Conservation (phyloP, 2,797 vertebrate genomes). For the Pseudochromis fuscus region DNA sequence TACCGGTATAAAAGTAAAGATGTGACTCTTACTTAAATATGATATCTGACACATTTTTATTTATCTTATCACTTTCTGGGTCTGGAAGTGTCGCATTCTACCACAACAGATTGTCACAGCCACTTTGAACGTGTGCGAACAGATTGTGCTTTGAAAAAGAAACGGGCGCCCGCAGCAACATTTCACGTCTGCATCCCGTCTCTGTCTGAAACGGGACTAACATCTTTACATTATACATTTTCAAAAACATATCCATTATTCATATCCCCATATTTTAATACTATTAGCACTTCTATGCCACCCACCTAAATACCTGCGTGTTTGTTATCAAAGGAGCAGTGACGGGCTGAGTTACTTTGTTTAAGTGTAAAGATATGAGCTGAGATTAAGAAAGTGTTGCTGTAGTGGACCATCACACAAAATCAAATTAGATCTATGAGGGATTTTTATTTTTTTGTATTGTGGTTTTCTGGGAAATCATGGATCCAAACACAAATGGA, state of each 20-base stretch:
- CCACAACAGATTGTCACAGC: constrained; percentile 80
- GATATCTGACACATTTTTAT: constrained; percentile 77
- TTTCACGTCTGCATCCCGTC: constrained; percentile 80
- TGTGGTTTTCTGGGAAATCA: constrained; percentile 15
- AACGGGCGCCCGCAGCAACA: constrained; percentile 73
- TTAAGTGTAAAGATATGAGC: constrained; percentile 30
- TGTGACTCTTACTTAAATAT: constrained; percentile 67
- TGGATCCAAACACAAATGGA: constrained; percentile 11
- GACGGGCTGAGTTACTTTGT: constrained; percentile 45
- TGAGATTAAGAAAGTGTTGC: constrained; percentile 36
- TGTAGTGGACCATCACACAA: constrained; percentile 20
- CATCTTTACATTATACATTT: constrained; percentile 92
- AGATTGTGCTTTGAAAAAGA: constrained; percentile 83
- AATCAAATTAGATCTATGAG: constrained; percentile 36
- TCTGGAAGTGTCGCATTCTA: constrained; percentile 67
- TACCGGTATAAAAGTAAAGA: constrained; percentile 50
- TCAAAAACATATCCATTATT: constrained; percentile 94
- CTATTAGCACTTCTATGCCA: constrained; percentile 85
- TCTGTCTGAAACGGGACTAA: constrained; percentile 86
- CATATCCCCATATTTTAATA: constrained; percentile 87
- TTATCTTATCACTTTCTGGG: constrained; percentile 72
- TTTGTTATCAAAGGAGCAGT: constrained; percentile 68
- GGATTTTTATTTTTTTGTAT: neutral
- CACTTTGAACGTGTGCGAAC: constrained; percentile 78
- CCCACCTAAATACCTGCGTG: constrained; percentile 88